Base-by-base conservation (phyloP, 92 coral and sea anemone species). In the Micromussa lordhowensis region DNA sequence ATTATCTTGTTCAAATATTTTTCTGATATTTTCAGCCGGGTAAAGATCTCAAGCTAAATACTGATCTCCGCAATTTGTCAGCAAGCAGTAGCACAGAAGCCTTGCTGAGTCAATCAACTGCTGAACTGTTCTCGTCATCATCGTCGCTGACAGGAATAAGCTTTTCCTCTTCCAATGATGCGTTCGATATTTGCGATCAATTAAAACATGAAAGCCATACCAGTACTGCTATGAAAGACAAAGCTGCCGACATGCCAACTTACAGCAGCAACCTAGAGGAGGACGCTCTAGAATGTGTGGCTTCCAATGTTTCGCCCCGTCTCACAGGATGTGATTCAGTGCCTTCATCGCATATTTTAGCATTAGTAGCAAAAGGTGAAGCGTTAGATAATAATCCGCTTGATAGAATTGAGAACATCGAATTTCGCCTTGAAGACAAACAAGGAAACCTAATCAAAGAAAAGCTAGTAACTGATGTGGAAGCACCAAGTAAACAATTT, bases 121-220 rank as follows among this genome's bases (percentile, higher is more conserved):
- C 72, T 75, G 80, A 84, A 15, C 70, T 73, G 5, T 21, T 38
- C 74, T 77, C 88, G 21, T 61, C 83, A 64, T 63, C 64, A 61
- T 85, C 82, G 82, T 75, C 88, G 5, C 48, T 85, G 75, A 85
- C 88, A 13, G 88, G 76, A 78, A 77, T 85, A 75, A 84, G 87
- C 55, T 85, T 48, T 35, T 32, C 88, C 28, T 85, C 88, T 77
- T 85, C 82, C 75, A 77, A 13, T 73, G 87, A 54, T 24, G 68
- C 70, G 31, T 36, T 58, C 7, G 57, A 21, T 55, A 68, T 55
- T 32, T 74, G 35, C 5, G 80, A 84, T 10, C 32, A 26, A 48
- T 36, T 29, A 40, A n/a, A 28, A 34, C 48, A 15, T 14, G 3
- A n/a, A 71, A 32, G 55, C 16, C n/a, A n/a, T n/a, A 7, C 51